phyloP scores from a whole-genome alignment of 2,797 vertebrate species.

The Triplophysa bombifrons region DNA sequence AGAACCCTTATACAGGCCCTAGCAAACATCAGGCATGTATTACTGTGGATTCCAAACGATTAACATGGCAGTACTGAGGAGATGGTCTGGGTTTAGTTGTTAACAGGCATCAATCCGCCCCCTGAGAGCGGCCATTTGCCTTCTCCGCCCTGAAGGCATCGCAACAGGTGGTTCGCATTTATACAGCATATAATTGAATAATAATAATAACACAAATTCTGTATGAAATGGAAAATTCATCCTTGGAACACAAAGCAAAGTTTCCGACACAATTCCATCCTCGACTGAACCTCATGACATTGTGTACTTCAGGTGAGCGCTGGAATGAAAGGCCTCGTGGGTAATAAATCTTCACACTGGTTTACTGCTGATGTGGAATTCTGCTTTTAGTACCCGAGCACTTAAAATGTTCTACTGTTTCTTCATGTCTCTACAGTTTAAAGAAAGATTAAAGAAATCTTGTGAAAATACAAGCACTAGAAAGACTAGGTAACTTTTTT shows the following conservation, averaged over 20 bases:
- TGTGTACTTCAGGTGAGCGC: slow-evolving; percentile 44
- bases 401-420: neutral
- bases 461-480: neutral
- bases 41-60: slow-evolving; percentile 80
- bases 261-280: slow-evolving; percentile 69
- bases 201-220: slow-evolving; percentile 66
- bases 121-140: slow-evolving; percentile 66
- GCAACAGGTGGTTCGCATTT: slow-evolving; percentile 81
- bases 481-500: neutral
- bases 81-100: slow-evolving; percentile 60
- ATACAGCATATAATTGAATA: slow-evolving; percentile 62
- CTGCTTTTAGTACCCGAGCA: neutral
- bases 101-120: slow-evolving; percentile 67
- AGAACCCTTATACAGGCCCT: slow-evolving; percentile 58
- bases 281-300: slow-evolving; percentile 56
- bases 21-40: slow-evolving; percentile 79
- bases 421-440: slow-evolving; percentile 35
- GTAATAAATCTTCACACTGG: slow-evolving; percentile 50
- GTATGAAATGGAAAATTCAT: slow-evolving; percentile 77
- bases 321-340: slow-evolving; percentile 46
- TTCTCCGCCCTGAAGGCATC: slow-evolving; percentile 64
- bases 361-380: slow-evolving; percentile 53
- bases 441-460: no score
- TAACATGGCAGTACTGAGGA: slow-evolving; percentile 69
- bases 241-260: slow-evolving; percentile 63